Base-by-base conservation (phyloP, 1,140 invertebrate genomes). In the Octopus sinensis region DNA sequence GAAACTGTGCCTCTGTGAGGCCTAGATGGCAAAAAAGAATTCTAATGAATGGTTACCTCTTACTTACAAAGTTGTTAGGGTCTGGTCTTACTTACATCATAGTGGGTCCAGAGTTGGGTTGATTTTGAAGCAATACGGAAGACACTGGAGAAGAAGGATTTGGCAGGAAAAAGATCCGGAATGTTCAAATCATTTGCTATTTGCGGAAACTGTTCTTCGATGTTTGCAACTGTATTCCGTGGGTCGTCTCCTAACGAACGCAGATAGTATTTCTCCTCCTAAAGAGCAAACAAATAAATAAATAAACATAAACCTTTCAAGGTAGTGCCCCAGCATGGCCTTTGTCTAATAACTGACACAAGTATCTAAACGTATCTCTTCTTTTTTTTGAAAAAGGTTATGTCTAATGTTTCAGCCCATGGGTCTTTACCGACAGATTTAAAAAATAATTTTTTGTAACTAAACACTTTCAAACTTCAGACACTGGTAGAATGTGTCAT, bases 61-160 rank as follows among this genome's bases (percentile, higher is more conserved):
- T 53, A 81, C 23, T 76, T 80, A 30, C n/a, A 68, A 12, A 54
- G 62, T 53, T 23, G 43, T 62, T 79, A 6, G 51, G 30, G 30
- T 43, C 0, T 43, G 30, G 30, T 51, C 54, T 30, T 54, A 85
- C 83, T 87, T 86, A 92, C 92, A 91, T 93, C 93, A 90, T 93
- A 93, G 88, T 93, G 93, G 54, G 93, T 93, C 93, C 93, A 93
- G 30, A 93, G 84, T 82, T 92, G 91, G 30, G 93, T 84, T 51
- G 88, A 87, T 77, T 88, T 84, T 3, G 93, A 93, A 53, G 91
- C 90, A 80, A 93, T 92, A 52, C 93, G 87, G 82, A 93, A 92
- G 6, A 93, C 92, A 84, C 91, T 92, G 0, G 93, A 93, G 86
- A 93, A 93, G 82, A 93, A 92, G 51, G 89, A 83, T 12, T 90